Conservation (phyloP, 2,888 invertebrate genomes). For the Ornithoptera priamus region DNA sequence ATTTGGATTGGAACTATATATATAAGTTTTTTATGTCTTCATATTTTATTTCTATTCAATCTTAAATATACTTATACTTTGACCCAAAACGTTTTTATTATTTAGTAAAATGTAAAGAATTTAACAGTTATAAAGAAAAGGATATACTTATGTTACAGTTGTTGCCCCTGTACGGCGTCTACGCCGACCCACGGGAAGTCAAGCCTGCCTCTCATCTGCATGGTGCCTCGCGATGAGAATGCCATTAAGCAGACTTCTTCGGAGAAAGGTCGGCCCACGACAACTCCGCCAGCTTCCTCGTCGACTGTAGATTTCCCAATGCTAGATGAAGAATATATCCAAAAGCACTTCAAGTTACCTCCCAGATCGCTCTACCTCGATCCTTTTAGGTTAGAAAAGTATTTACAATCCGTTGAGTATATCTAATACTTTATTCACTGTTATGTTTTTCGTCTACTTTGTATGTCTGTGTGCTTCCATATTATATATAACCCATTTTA, state of each 20-base stretch:
- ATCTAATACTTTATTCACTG: too few species aligned
- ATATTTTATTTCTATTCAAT: too few species aligned
- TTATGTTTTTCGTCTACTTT: too few species aligned
- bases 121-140: not conserved
- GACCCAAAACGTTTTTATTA: too few species aligned
- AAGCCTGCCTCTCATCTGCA: slow-evolving; percentile 60
- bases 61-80: too few species aligned
- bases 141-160: slow-evolving; percentile 42
- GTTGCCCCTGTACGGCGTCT: slow-evolving; percentile 53
- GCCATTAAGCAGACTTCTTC: slow-evolving; percentile 15
- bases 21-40: too few species aligned
- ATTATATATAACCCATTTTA: too few species aligned
- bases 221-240: slow-evolving; percentile 59
- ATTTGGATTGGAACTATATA: too few species aligned
- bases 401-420: not conserved
- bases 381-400: slow-evolving; percentile 36
- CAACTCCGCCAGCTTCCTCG: slow-evolving; percentile 34
- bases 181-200: slow-evolving; percentile 38
- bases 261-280: slow-evolving; percentile 35
- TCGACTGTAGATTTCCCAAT: slow-evolving; percentile 47
- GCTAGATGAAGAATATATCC: slow-evolving; percentile 62
- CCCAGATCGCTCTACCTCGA: slow-evolving; percentile 63
- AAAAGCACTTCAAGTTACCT: slow-evolving; percentile 64
- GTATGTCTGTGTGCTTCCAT: too few species aligned
- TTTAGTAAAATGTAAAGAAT: not conserved